These are phyloP conservation scores for Prosopocoilus inquinatus DNA, from an alignment of 2,888 invertebrate species.

Conservation along the genomic window DNA sequence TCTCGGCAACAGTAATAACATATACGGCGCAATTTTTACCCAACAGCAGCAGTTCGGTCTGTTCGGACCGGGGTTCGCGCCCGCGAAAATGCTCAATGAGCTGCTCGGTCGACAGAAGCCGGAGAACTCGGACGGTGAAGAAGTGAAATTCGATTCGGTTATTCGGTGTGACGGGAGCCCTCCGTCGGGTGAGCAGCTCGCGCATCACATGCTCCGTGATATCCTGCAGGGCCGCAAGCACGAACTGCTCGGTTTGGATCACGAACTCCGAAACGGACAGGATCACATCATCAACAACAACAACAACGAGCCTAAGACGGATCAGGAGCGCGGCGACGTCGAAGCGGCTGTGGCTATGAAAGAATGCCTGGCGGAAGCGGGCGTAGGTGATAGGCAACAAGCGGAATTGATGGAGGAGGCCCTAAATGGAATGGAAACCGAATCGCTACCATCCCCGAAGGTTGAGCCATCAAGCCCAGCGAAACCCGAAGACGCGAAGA, in stretches of 20 bases:
- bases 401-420: slow-evolving; percentile 60
- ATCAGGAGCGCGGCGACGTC: slow-evolving; percentile 31
- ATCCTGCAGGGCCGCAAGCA: slow-evolving; percentile 88
- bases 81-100: slow-evolving; percentile 90
- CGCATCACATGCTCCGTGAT: slow-evolving; percentile 85
- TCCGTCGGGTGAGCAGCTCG: slow-evolving; percentile 56
- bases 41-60: slow-evolving; percentile 79
- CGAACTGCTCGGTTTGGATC: slow-evolving; percentile 70
- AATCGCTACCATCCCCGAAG: slow-evolving; percentile 60
- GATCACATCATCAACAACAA: slow-evolving; percentile 52
- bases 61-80: slow-evolving; percentile 81
- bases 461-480: slow-evolving; percentile 60
- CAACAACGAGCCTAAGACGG: slow-evolving; percentile 54
- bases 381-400: slow-evolving; percentile 53
- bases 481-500: slow-evolving; percentile 71
- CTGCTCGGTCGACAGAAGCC: slow-evolving; percentile 72
- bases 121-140: slow-evolving; percentile 50
- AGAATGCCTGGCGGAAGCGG: slow-evolving; percentile 65
- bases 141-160: slow-evolving; percentile 49
- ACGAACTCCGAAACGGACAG: slow-evolving; percentile 61
- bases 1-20: slow-evolving; percentile 68
- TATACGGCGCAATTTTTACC: slow-evolving; percentile 84
- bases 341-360: slow-evolving; percentile 47
- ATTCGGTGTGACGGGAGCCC: slow-evolving; percentile 59
- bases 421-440: slow-evolving; percentile 60